phyloP scores from a whole-genome alignment of 2,797 vertebrate genomes.

The Danio kyathit region DNA sequence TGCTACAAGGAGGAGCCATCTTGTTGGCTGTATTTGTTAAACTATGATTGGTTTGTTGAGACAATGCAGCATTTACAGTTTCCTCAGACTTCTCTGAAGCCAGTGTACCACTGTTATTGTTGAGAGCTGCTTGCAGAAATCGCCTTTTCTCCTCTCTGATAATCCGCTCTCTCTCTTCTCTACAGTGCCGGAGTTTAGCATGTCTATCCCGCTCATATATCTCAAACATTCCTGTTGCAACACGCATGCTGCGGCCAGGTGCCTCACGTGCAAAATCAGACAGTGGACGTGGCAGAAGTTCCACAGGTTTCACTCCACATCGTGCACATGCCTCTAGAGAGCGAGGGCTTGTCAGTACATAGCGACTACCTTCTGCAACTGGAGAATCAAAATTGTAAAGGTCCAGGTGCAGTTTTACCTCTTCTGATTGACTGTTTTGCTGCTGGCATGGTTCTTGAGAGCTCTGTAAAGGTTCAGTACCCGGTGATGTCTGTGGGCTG shows the following conservation, averaged over 20 bases:
- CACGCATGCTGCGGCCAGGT: conserved; percentile 92
- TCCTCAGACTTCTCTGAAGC: conserved; percentile 65
- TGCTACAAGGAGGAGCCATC: conserved; percentile 45
- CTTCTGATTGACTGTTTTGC: conserved; percentile 72
- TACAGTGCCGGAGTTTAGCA: conserved; percentile 90
- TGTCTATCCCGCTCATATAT: conserved; percentile 90
- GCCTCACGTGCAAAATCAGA: conserved; percentile 91
- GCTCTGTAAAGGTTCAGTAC: conserved; percentile 36
- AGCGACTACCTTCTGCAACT: conserved; percentile 93
- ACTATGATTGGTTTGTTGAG: conserved; percentile 66
- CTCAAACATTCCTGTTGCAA: conserved; percentile 92
- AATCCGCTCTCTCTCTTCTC: conserved; percentile 91
- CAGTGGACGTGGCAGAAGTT: conserved; percentile 88
- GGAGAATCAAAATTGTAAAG: conserved; percentile 95
- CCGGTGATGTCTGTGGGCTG: conserved; percentile 71
- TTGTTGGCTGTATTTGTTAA: conserved; percentile 64
- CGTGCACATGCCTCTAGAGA: conserved; percentile 96
- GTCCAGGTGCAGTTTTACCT: conserved; percentile 90
- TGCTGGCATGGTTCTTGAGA: conserved; percentile 53
- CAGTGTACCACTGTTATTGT: conserved; percentile 62
- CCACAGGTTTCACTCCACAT: conserved; percentile 93
- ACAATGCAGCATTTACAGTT: conserved; percentile 52
- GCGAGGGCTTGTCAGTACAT: conserved; percentile 95
- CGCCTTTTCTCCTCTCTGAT: conserved; percentile 91
- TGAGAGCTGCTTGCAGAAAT: conserved; percentile 78